phyloP scores from a whole-genome alignment of 37 sponge, comb jelly and placozoan genomes.

The Bolinopsis microptera region DNA sequence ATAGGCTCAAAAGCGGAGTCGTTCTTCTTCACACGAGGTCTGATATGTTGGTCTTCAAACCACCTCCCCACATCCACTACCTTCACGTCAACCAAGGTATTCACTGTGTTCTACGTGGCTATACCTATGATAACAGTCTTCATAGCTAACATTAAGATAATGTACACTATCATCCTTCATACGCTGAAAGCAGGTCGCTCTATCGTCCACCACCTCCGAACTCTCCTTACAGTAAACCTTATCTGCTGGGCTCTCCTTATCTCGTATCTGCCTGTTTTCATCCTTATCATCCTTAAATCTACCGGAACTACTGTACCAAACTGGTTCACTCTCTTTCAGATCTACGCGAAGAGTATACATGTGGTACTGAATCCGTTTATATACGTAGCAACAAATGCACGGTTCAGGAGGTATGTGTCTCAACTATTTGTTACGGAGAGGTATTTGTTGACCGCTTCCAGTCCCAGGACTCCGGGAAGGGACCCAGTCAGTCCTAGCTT shows the following conservation, averaged over 20 bases:
- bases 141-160: neutral
- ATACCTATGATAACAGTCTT: slow-evolving; percentile 42
- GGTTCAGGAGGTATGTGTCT: slow-evolving; percentile 24
- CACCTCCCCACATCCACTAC: slow-evolving; percentile 42
- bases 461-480: neutral
- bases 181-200: neutral
- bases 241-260: slow-evolving; percentile 54
- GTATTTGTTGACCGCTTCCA: too few relatives aligned
- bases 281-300: slow-evolving; percentile 39
- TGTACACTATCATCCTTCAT: neutral
- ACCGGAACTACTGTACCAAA: neutral
- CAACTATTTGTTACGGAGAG: neutral
- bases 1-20: neutral
- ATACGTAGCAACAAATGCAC: slow-evolving; percentile 34
- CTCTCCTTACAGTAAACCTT: slow-evolving; percentile 25
- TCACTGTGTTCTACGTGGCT: slow-evolving; percentile 44
- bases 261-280: slow-evolving; percentile 38
- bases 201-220: slow-evolving; percentile 18
- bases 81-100: slow-evolving; percentile 6
- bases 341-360: slow-evolving; percentile 48
- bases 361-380: slow-evolving; percentile 64
- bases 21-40: neutral
- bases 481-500: neutral
- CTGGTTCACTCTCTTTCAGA: slow-evolving; percentile 49
- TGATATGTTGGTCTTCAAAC: slow-evolving; percentile 46